Evolutionary conservation across 1,140 invertebrate species (phyloP).

Genomic region (Macrostomum lignano): DNA sequence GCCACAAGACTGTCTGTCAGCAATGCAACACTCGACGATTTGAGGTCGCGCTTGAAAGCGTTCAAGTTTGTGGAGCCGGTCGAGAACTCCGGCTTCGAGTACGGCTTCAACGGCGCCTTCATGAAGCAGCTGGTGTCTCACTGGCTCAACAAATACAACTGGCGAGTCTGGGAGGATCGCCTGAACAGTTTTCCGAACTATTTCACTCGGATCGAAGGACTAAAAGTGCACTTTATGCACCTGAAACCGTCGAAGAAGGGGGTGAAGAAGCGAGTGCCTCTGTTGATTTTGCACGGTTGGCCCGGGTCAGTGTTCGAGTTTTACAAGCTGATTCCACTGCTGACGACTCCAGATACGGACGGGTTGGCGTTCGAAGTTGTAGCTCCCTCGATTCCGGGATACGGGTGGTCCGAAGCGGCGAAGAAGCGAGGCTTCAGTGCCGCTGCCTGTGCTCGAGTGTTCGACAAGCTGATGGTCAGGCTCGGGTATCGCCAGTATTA

Average conservation of each 20-base stretch:
- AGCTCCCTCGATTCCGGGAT: slow-evolving; percentile 49
- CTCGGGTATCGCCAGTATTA: slow-evolving; percentile 42
- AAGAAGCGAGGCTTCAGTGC: slow-evolving; percentile 28
- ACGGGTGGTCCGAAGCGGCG: slow-evolving; percentile 46
- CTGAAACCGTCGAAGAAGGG: slow-evolving; percentile 29
- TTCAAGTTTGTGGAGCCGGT: too few relatives aligned
- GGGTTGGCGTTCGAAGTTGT: slow-evolving; percentile 39
- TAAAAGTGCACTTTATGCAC: slow-evolving; percentile 38
- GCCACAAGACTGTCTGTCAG: too few relatives aligned
- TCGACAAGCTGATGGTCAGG: slow-evolving; percentile 53
- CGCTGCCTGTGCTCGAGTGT: slow-evolving; percentile 38
- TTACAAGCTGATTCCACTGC: slow-evolving; percentile 42
- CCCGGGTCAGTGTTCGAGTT: slow-evolving; percentile 59
- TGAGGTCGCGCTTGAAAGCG: too few relatives aligned
- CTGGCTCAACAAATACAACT: slow-evolving; percentile 44
- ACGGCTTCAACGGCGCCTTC: slow-evolving; percentile 7
- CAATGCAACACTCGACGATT: too few relatives aligned
- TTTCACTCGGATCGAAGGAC: slow-evolving; percentile 36
- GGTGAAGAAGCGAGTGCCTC: slow-evolving; percentile 29
- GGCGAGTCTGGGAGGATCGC: slow-evolving; percentile 35
- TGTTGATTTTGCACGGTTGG: slow-evolving; percentile 59
- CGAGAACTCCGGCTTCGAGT: slow-evolving; percentile 3
- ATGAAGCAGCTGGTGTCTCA: slow-evolving; percentile 36
- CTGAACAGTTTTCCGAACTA: slow-evolving; percentile 45
- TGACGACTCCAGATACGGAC: slow-evolving; percentile 32